A percentile compares a stretch with the other conserved stretches of the same genome.
Conservation (phyloP, 2,797 vertebrate genomes). For the Sylvilagus floridanus region DNA sequence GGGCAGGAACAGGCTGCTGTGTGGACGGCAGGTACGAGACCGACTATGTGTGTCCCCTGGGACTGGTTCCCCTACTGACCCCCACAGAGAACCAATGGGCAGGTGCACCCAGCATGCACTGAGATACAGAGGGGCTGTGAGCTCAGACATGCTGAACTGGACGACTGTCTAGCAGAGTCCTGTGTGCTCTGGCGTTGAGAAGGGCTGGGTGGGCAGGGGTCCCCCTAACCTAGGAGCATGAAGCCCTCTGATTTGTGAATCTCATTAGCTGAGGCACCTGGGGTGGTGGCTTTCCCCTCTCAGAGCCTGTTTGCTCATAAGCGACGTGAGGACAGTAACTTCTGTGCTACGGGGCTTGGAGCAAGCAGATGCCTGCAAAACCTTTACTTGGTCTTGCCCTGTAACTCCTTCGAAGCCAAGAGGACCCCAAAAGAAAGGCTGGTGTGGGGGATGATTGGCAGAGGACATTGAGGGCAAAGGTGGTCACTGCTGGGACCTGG, state of each 20-base stretch:
- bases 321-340: not conserved
- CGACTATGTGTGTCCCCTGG: not conserved
- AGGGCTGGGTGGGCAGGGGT: no score
- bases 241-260: not conserved
- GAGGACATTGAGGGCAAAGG: not conserved
- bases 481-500: not conserved
- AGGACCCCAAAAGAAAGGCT: not conserved
- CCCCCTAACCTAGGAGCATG: rapidly evolving
- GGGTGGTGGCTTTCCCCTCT: not conserved
- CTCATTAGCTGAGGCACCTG: not conserved
- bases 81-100: not conserved
- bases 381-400: rapidly evolving
- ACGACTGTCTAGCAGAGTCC: not conserved
- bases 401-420: not conserved
- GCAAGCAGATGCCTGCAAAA: not conserved
- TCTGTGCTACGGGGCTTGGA: not conserved
- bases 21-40: no score
- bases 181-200: not conserved
- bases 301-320: not conserved
- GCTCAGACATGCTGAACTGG: not conserved
- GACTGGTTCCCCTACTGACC: not conserved
- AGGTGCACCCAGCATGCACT: not conserved
- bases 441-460: not conserved
- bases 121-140: not conserved
- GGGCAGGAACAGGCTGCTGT: not conserved